phyloP scores from a whole-genome alignment of 2,113 vertebrate genomes.

The Phodopus roborovskii region DNA sequence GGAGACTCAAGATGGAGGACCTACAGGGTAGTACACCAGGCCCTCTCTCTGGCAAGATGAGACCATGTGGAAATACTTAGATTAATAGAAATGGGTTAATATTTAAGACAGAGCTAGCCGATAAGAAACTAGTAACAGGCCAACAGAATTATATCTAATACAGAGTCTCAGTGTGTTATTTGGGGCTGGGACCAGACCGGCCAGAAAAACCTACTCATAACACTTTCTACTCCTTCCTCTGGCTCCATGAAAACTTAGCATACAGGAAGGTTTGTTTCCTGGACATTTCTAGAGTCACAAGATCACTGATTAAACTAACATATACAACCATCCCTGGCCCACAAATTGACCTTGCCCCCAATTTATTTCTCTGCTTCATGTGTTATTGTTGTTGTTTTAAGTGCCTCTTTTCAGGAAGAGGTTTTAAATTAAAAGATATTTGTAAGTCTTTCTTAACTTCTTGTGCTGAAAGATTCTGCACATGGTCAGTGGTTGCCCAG shows the following conservation, averaged over 20 bases:
- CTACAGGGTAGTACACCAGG: too few species aligned
- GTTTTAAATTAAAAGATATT: not conserved
- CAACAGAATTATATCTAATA: too few species aligned
- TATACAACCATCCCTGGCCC: not conserved
- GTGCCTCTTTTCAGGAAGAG: not conserved
- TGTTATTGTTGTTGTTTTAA: not conserved
- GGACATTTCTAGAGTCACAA: not conserved
- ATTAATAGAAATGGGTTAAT: too few species aligned
- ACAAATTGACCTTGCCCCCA: not conserved
- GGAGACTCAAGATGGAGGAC: too few species aligned
- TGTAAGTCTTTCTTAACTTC: not conserved
- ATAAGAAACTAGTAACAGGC: too few species aligned
- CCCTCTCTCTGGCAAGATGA: too few species aligned
- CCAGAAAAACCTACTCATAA: too few species aligned
- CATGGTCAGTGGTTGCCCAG: not conserved
- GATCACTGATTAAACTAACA: not conserved
- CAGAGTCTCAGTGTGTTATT: too few species aligned
- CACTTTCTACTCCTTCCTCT: not conserved
- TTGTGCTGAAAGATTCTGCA: not conserved
- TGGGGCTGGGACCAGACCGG: too few species aligned
- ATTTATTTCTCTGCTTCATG: not conserved
- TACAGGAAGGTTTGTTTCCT: not conserved
- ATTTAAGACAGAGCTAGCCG: too few species aligned
- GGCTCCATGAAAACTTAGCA: not conserved
- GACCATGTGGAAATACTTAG: too few species aligned